Base-by-base conservation (phyloP, 1,140 invertebrate genomes). In the Vollenhovia emeryi region DNA sequence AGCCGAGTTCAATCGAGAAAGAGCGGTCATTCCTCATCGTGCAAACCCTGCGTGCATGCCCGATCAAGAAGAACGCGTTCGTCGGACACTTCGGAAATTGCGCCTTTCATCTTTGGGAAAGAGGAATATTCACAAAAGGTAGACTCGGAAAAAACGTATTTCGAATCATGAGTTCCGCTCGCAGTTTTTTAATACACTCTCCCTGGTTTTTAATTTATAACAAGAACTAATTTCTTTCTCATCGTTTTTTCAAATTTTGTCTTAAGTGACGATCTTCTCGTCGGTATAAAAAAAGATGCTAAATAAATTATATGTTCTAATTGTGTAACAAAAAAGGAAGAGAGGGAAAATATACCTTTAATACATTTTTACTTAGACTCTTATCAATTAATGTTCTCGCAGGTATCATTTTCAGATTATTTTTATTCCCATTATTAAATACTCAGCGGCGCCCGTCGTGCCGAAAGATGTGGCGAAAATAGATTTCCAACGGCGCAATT, bases 61-160 rank as follows among this genome's bases (percentile, higher is more conserved):
- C 69, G 69, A 68, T 83, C 73, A 90, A 89, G 85, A 87, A 69
- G 60, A 74, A 83, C 79, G 50, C 55, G 15, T 82, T 76, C 40
- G 27, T 82, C 48, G 33, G 36, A 78, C 55, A 43, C 43, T 66
- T 52, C n/a, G 60, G 66, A 84, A 84, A 84, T 78, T 84, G 64
- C 48, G 82, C 43, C 57, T 62, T 27, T 48, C 33, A 6, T 36
- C 21, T 15, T 62, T 64, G 7, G n/a, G 8, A 0, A 9, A 52
- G n/a, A 79, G 68, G 50, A 68, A 27, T 40, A 24, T 79, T 79
- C n/a, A 36, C 11, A 40, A 55, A 82, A 36, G 24, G 55, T 71
- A 57, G 52, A 55, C n/a, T 24, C 3, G 9, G 3, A 43, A 59
- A 18, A 82, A 13, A 21, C 21, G 11, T 33, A 21, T 3, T 8